Percentiles rank a stretch among this genome's conserved stretches.
These are phyloP conservation scores for Sminthopsis crassicaudata DNA, from an alignment of 2,113 vertebrate genomes.

Conservation along the genomic window DNA sequence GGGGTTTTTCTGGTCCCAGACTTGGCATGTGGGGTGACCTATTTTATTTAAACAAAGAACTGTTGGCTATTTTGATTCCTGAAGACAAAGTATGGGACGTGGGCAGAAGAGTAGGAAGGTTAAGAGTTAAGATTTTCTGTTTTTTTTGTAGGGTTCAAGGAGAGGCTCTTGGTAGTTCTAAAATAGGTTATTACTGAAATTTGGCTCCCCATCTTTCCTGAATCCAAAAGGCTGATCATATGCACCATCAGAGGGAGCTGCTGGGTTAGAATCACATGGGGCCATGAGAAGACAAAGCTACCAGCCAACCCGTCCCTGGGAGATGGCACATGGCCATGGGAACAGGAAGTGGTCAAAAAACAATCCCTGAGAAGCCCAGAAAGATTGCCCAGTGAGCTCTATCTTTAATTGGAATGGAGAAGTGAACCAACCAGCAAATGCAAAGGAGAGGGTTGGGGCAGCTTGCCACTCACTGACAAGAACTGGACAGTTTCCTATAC, in stretches of 20 bases:
- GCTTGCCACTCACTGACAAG: neutral
- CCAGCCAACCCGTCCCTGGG: neutral
- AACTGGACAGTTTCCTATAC: neutral
- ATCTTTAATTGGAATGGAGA: neutral
- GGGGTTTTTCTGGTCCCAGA: neutral
- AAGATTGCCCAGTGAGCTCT: neutral
- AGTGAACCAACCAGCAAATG: neutral
- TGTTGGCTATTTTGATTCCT: conserved; percentile 1
- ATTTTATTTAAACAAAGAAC: neutral
- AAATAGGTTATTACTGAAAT: conserved; percentile 24
- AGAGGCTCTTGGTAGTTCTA: neutral
- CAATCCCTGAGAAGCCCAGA: neutral
- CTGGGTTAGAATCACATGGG: neutral
- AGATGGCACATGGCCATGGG: neutral
- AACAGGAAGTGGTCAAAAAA: neutral
- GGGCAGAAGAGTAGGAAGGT: neutral
- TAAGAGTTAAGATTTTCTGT: neutral
- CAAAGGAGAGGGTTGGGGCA: neutral
- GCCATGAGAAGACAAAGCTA: neutral
- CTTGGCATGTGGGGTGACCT: neutral
- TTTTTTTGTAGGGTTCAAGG: neutral
- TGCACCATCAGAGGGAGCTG: neutral
- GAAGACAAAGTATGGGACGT: neutral
- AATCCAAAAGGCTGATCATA: neutral
- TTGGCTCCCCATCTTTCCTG: conserved; percentile 4